Evolutionary conservation across 2,888 invertebrate species (phyloP), one percentile per base, ranked within the genome.

Genomic region (Tipula confusa): DNA sequence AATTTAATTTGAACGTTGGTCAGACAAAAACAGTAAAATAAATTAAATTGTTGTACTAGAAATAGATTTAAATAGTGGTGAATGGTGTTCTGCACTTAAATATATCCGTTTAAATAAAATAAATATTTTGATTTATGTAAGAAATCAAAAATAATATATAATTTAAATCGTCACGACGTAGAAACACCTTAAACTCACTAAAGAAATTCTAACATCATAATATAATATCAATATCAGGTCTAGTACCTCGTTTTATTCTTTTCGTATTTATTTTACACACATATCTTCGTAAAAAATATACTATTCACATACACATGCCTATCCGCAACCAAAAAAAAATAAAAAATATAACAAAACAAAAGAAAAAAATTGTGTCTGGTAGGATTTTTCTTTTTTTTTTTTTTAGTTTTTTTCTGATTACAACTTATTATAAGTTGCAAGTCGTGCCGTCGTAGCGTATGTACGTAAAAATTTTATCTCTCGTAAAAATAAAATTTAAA

Each of bases 381-480:
- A 80, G 80, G 31, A 31, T 80, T 80, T 80, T 43, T 64, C 24
- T 43, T 0, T 43, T 18, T 64, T 64, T 64, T 24, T 24, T 24
- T 1, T 64, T 64, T 33, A 6, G 33, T 64, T 64, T 64, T 64
- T 64, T 64, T 64, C 64, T 80, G 80, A 80, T 80, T 80, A 80
- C 29, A 80, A 80, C 31, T 80, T 31, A n/a, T n/a, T n/a, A n/a
- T n/a, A 80, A 80, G 80, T 80, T 80, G 80, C 80, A 80, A 80
- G 80, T 80, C 80, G 80, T 80, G 80, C 80, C 80, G 80, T 80
- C 80, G 80, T 80, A 80, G 80, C 29, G 80, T 80, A 80, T 80
- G 80, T 80, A 80, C 80, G 80, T 80, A 80, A 13, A 29, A 29
- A n/a, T 80, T 80, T 80, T 29, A 29, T 31, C 29, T 79, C 79